Base-by-base conservation (phyloP, 2,113 vertebrate species). In the Cichladusa arquata region DNA sequence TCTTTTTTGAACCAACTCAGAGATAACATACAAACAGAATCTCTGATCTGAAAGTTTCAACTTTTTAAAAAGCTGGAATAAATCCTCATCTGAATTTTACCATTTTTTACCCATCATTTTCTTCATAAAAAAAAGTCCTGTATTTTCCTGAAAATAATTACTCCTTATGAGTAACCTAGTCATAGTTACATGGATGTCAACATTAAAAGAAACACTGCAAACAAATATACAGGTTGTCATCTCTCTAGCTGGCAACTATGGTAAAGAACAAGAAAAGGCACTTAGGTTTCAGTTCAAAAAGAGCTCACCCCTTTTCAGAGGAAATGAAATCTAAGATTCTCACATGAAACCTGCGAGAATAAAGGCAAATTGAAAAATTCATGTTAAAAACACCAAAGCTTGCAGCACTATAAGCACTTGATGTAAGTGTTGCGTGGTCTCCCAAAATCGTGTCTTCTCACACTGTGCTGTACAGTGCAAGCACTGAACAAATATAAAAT, bases 151-250 rank as follows among this genome's bases (percentile, higher is more conserved):
- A 31, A 92, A 67, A 71, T 28, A 69, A 67, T 47, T 78, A 62
- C 14, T 78, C 26, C 23, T 38, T 40, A 67, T 19, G 14, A 70
- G 31, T 53, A 88, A 88, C 42, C 44, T 29, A 58, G 19, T 56
- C 26, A 71, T 11, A 86, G 58, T 20, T 64, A 50, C 8, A 6
- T 56, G 36, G 31, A 73, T 67, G 20, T n/a, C 5, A 4, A 40
- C 36, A 73, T 50, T 87, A 72, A 90, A 90, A 81, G 44, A 44
- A 86, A 58, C 28, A 62, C 25, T 78, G 24, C 22, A 86, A 92
- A 66, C 20, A 86, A 74, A 34, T 22, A 65, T 2, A 3, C 25
- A 92, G 40, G 44, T 78, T 83, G 45, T 44, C 11, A 14, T 50
- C 66, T 84, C 93, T 77, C 34, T 48, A 36, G 28, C 50, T 47